Base-by-base conservation (phyloP, 2,113 vertebrate species). In the Macheiramphus alcinus region DNA sequence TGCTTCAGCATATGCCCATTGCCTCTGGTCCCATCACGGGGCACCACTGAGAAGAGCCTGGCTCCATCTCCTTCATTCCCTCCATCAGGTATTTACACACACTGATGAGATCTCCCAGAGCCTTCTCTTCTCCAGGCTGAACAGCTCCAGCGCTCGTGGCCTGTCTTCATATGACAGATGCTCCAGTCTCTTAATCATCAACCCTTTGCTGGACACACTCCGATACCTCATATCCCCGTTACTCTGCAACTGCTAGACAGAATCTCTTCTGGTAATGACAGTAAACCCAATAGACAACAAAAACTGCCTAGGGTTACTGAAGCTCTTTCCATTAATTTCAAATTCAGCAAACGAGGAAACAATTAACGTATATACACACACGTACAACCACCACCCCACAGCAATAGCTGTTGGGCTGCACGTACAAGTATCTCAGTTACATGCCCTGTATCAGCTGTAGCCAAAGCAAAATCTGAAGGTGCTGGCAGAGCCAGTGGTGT, bases 131-230 rank as follows among this genome's bases (percentile, higher is more conserved):
- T 52, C 42, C 25, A 67, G 8, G 27, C 34, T 61, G 27, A 81
- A 73, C 16, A 52, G n/a, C 3, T 9, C 13, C 50, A 80, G 52
- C 18, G 34, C 11, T 31, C 7, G 3, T 0, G 0, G 72, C 7
- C 50, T 43, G 48, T 50, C 48, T 40, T 63, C 1, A 0, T 52
- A 17, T 3, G 16, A 67, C 38, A 59, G 47, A 50, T 31, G 26
- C 20, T 86, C 47, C 42, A 40, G 11, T 29, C n/a, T 50, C 53
- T n/a, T 72, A 22, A 76, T 17, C 55, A 73, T 47, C 12, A 53
- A 21, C 18, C 63, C 34, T 65, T 75, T 52, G 12, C 47, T 50
- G 38, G 80, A 63, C 21, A 55, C 25, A 42, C 25, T 58, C 25
- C 6, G 20, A 45, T 19, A 66, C 7, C 34, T 79, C 65, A 31